A percentile compares a stretch with the other conserved stretches of the same genome.
Conservation (phyloP, 2,113 vertebrate genomes). For the Callaeas wilsoni region DNA sequence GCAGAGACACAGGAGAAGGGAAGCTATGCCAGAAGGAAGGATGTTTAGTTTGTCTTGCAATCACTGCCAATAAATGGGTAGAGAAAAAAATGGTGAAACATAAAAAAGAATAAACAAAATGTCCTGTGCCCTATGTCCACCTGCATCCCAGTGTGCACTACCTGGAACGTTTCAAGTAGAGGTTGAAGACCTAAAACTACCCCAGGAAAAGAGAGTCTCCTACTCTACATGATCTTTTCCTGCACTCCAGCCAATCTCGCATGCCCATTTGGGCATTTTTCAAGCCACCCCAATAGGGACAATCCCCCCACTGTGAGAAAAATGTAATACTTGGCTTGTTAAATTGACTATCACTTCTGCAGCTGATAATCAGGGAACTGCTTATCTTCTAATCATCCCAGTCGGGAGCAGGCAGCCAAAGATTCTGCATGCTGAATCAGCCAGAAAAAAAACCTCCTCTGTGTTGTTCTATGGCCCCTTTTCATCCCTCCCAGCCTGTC, state of each 20-base stretch:
- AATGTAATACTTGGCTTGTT: not conserved
- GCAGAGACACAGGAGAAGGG: fast-evolving
- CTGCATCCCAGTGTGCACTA: fast-evolving
- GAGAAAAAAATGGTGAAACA: not conserved
- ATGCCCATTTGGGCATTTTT: not conserved
- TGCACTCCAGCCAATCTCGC: not conserved
- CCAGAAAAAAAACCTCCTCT: not conserved
- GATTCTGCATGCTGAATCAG: not conserved
- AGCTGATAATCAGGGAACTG: not conserved
- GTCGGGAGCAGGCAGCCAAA: not conserved
- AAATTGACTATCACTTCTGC: not conserved
- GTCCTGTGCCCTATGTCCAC: not conserved
- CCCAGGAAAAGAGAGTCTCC: not conserved
- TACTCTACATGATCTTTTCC: not conserved
- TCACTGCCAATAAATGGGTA: fast-evolving
- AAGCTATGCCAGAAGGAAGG: not conserved
- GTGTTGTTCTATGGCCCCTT: not conserved
- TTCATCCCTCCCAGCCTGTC: not conserved
- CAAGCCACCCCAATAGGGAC: not conserved
- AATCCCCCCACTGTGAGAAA: not conserved
- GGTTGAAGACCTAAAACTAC: not conserved
- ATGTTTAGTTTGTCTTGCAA: not conserved
- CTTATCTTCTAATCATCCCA: not conserved
- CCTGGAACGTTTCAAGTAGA: not conserved
- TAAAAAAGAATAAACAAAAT: not conserved